These are phyloP conservation scores for Listronotus bonariensis DNA, from an alignment of 1,140 invertebrate species.

Conservation along the genomic window DNA sequence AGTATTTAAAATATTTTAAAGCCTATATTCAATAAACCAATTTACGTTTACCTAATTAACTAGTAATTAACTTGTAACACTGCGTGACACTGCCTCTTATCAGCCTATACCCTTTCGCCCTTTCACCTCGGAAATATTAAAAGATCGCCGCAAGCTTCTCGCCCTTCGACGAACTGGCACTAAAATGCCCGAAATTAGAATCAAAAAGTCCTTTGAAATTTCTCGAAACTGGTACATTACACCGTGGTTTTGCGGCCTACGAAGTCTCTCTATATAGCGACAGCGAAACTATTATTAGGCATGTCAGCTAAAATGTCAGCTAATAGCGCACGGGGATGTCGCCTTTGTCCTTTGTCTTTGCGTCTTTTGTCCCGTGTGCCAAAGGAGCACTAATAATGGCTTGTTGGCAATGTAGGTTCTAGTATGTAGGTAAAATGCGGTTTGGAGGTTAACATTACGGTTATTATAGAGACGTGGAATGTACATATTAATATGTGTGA, in stretches of 20 bases:
- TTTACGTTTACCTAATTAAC: too few relatives aligned
- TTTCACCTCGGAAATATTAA: too few relatives aligned
- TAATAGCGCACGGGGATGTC: slow-evolving; percentile 20
- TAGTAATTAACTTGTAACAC: too few relatives aligned
- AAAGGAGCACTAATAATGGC: slow-evolving; percentile 24
- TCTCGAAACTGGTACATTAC: slow-evolving; percentile 12
- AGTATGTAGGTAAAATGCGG: slow-evolving; percentile 7
- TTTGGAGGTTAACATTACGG: not conserved
- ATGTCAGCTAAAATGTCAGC: slow-evolving; percentile 22
- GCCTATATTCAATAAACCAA: too few relatives aligned
- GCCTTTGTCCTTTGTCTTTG: slow-evolving; percentile 21
- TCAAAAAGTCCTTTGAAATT: slow-evolving; percentile 8
- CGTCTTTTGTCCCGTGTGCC: slow-evolving; percentile 14
- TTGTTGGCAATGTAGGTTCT: slow-evolving; percentile 14
- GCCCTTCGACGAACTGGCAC: too few relatives aligned
- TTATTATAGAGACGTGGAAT: too few relatives aligned
- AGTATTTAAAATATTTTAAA: too few relatives aligned
- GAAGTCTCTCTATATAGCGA: slow-evolving; percentile 5
- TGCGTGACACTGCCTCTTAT: too few relatives aligned
- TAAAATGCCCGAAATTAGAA: too few relatives aligned
- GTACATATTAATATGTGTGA: too few relatives aligned
- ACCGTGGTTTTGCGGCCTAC: slow-evolving; percentile 8
- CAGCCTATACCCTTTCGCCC: too few relatives aligned
- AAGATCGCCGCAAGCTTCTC: too few relatives aligned
- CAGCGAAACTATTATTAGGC: slow-evolving; percentile 19